Base-by-base conservation (phyloP, 2,888 invertebrate genomes). In the Synanthedon formicaeformis region DNA sequence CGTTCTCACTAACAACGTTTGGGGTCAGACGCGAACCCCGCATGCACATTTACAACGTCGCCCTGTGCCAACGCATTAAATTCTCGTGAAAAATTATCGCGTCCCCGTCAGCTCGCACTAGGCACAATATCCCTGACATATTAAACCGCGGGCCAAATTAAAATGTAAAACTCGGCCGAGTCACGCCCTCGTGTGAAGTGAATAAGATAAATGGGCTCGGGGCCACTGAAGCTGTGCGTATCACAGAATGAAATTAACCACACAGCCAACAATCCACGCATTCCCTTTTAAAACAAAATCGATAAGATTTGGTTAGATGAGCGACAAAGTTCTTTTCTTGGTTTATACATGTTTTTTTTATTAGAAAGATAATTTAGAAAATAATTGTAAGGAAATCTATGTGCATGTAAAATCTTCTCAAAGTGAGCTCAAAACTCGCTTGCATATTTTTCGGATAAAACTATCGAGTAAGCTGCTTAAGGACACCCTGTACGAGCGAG, bases 181-280 rank as follows among this genome's bases (percentile, higher is more conserved):
- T 73, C 75, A 72, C 70, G 75, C 77, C 71, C 78, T 73, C 66
- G 70, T 72, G 69, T 67, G 66, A 73, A 76, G 75, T 77, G 78
- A 79, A 77, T 75, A 77, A 79, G 79, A 79, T 78, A 73, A 79
- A 79, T 77, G 77, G 67, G 66, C 65, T 57, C 52, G 57, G 55
- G 60, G 60, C 60, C 63, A 67, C 64, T 64, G 66, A 62, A 69
- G 68, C 64, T 67, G 68, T 66, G 62, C 68, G 72, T 73, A 73
- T 71, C 71, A 67, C 69, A 66, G 67, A 73, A 73, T 75, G 76
- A 75, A 75, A 75, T 77, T 75, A 71, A 74, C 69, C 66, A 59
- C 64, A 57, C 52, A 27, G 18, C 60, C 57, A 23, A 23, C 23
- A 23, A 23, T 23, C 23, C 23, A 54, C 54, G 53, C 54, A 54